phyloP scores from a whole-genome alignment of 23 tunicate genomes.

The Aplidium turbinatum region DNA sequence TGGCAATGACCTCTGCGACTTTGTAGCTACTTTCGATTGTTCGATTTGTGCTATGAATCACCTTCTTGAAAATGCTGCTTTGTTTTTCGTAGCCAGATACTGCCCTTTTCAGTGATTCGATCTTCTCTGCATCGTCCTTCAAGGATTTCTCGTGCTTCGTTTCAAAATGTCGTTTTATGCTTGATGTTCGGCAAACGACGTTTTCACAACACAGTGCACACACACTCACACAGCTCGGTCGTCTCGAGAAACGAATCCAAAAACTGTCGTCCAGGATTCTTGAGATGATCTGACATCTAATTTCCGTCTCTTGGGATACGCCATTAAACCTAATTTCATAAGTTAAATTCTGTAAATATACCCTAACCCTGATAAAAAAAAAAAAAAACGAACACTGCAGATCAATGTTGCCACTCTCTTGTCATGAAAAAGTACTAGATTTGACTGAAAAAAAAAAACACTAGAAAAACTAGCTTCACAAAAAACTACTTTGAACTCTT shows the following conservation, averaged over 20 bases:
- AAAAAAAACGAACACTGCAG: too few relatives aligned
- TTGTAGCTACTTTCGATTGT: slow-evolving; percentile 50
- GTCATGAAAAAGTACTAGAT: too few relatives aligned
- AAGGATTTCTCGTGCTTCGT: slow-evolving; percentile 57
- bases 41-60: slow-evolving; percentile 55
- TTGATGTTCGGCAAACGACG: slow-evolving; percentile 40
- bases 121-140: slow-evolving; percentile 52
- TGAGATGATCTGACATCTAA: slow-evolving; percentile 41
- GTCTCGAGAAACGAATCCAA: slow-evolving; percentile 37
- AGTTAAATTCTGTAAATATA: slow-evolving; percentile 18
- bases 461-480: too few relatives aligned
- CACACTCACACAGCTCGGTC: slow-evolving; percentile 20
- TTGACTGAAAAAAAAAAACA: too few relatives aligned
- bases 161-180: slow-evolving; percentile 56
- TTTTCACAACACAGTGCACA: slow-evolving; percentile 27
- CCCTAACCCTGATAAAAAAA: too few relatives aligned
- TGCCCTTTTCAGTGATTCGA: slow-evolving; percentile 47
- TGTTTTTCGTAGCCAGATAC: slow-evolving; percentile 55
- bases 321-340: slow-evolving; percentile 15
- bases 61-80: slow-evolving; percentile 58
- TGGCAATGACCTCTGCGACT: slow-evolving; percentile 44
- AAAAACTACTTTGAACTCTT: too few relatives aligned
- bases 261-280: slow-evolving; percentile 42
- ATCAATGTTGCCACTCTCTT: too few relatives aligned
- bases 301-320: slow-evolving; percentile 19